Conservation (phyloP, 23 tunicate genomes). For the Botrylloides violaceus region DNA sequence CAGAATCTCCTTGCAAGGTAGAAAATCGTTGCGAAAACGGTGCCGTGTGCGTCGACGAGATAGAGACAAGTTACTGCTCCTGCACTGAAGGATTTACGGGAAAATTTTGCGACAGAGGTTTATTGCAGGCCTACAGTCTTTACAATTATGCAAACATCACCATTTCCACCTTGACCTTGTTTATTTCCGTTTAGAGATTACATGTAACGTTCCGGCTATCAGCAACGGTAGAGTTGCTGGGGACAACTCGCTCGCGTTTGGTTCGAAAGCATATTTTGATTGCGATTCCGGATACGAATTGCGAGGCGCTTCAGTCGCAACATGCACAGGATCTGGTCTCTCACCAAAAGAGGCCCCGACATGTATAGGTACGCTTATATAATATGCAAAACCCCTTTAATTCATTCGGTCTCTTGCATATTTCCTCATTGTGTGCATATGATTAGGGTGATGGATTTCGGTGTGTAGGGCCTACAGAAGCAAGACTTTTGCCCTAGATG, state of each 20-base stretch:
- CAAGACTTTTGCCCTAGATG: no score
- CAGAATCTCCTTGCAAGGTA: not conserved
- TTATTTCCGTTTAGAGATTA: no score
- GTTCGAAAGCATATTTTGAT: not conserved
- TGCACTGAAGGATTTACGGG: not conserved
- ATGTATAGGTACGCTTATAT: not conserved
- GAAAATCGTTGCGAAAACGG: not conserved
- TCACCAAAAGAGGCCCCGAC: not conserved
- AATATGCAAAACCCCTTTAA: no score
- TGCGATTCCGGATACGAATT: not conserved
- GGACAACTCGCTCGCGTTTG: not conserved
- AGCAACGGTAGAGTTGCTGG: not conserved
- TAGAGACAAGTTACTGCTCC: not conserved
- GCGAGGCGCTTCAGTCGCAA: not conserved
- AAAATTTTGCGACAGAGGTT: not conserved
- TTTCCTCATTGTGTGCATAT: no score
- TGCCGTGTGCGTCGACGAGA: not conserved
- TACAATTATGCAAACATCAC: no score
- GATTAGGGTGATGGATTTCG: no score
- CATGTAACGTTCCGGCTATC: not conserved
- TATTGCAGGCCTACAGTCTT: no score
- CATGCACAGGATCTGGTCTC: not conserved
- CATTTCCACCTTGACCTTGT: no score
- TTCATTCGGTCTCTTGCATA: no score
- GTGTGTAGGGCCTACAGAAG: no score